Base-by-base conservation (phyloP, 2,113 vertebrate species). In the Gambusia affinis region DNA sequence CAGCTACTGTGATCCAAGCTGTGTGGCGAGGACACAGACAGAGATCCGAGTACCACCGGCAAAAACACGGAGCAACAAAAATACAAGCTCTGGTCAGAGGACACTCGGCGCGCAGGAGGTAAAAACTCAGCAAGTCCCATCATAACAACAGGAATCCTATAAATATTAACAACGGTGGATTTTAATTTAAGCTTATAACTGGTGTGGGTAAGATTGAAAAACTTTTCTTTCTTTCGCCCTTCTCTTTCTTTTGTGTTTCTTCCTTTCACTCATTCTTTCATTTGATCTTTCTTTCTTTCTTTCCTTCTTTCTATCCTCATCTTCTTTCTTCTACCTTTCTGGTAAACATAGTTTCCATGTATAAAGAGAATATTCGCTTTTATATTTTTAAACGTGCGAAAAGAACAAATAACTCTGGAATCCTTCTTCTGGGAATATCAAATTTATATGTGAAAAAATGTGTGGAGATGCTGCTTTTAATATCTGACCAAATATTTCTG, bases 81-180 rank as follows among this genome's bases (percentile, higher is more conserved):
- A 87, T 99, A 60, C 98, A 99, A 88, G 96, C 97, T 8, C 57
- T 96, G 65, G 93, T 92, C 90, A 94, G 96, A 72, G 97, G 98
- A 1, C 86, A 95, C 65, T 96, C 97, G 0, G 96, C 97, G 79
- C 94, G 97, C 1, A 93, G 89, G 77, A 96, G 97, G 98, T 98
- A 88, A 78, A 29, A 33, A 69, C 22, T 4, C 10, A 17, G 15
- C 8, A 17, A 31, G 4, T 29, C 5, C 3, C 1, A 27, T 17
- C 7, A 3, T 57, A 6, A 24, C 8, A 8, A 57, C 22, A 57
- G 24, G 51, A 24, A n/a, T 57, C 24, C 51, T 57, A 24, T 22
- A 24, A 22, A 7, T 22, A 7, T 17, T 22, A 17, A 51, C 12
- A 51, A 51, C 4, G 4, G 2, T 17, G 47, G 47, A 51, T 24